Conservation (phyloP, 2,113 vertebrate species). For the Capricornis sumatraensis region DNA sequence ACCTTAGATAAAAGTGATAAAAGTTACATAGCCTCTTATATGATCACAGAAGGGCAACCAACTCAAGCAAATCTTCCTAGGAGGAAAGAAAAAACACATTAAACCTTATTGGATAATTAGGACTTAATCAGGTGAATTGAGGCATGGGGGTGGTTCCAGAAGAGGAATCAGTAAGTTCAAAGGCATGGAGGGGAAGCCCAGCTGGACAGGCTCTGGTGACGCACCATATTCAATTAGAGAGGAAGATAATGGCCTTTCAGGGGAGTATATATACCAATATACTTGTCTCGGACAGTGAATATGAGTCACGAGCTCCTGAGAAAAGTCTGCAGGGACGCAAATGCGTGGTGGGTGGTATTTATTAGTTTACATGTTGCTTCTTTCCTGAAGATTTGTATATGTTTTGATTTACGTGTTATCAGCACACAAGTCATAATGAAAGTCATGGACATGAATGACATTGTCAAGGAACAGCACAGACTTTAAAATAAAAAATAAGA, state of each 20-base stretch:
- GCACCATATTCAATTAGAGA: not conserved
- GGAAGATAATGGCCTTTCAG: not conserved
- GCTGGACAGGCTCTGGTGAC: not conserved
- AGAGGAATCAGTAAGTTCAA: not conserved
- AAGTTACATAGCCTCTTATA: not conserved
- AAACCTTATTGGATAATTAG: not conserved
- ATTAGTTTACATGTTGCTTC: not conserved
- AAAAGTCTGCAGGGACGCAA: not conserved
- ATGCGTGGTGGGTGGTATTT: not conserved
- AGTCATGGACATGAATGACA: not conserved
- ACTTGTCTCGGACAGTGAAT: not conserved
- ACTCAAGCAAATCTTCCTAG: not conserved
- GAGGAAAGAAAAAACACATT: not conserved
- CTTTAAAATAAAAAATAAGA: not conserved
- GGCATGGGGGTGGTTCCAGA: not conserved
- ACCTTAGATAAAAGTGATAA: not conserved
- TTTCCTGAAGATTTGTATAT: not conserved
- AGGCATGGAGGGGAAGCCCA: not conserved
- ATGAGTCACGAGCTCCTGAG: not conserved
- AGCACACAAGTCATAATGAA: slow-evolving; percentile 3
- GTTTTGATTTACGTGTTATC: not conserved
- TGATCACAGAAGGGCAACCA: not conserved
- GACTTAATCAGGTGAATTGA: not conserved
- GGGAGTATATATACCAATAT: not conserved
- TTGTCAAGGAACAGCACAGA: not conserved